phyloP scores from a whole-genome alignment of 2,888 invertebrate species.

The Silvanus unidentatus region DNA sequence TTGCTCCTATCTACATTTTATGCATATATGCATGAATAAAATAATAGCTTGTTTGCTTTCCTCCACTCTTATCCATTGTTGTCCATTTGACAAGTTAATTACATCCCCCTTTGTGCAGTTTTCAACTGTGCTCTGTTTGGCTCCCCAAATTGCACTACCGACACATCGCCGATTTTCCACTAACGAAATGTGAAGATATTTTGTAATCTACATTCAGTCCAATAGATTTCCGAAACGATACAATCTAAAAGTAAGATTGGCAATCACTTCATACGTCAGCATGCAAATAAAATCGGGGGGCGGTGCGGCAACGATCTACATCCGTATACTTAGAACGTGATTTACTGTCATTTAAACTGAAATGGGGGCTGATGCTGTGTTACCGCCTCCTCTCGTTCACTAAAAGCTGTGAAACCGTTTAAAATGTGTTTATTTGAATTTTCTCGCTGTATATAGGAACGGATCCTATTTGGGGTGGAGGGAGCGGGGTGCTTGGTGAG shows the following conservation, averaged over 20 bases:
- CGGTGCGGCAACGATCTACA: conserved; percentile 36
- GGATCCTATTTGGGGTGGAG: too few species aligned
- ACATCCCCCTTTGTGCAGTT: too few species aligned
- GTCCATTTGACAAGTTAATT: conserved; percentile 22
- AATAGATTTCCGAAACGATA: conserved; percentile 45
- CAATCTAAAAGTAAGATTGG: conserved; percentile 33
- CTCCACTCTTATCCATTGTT: too few species aligned
- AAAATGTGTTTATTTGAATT: conserved; percentile 31
- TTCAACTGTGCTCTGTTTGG: background rate
- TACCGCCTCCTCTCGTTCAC: conserved; percentile 20
- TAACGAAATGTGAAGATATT: conserved; percentile 40
- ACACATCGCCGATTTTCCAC: too few species aligned
- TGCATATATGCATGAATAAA: too few species aligned
- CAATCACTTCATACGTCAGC: conserved; percentile 46
- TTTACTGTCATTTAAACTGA: conserved; percentile 25
- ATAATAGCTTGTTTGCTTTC: too few species aligned
- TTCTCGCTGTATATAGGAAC: background rate
- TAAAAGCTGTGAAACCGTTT: conserved; percentile 38
- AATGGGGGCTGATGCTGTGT: conserved; percentile 19
- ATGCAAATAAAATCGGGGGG: conserved; percentile 47
- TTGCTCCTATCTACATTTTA: conserved; percentile 19
- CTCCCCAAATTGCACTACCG: background rate
- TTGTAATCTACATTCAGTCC: conserved; percentile 43
- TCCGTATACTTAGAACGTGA: conserved; percentile 36
- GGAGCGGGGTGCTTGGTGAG: too few species aligned